Conservation (phyloP, 2,113 vertebrate species). For the Osmerus mordax region DNA sequence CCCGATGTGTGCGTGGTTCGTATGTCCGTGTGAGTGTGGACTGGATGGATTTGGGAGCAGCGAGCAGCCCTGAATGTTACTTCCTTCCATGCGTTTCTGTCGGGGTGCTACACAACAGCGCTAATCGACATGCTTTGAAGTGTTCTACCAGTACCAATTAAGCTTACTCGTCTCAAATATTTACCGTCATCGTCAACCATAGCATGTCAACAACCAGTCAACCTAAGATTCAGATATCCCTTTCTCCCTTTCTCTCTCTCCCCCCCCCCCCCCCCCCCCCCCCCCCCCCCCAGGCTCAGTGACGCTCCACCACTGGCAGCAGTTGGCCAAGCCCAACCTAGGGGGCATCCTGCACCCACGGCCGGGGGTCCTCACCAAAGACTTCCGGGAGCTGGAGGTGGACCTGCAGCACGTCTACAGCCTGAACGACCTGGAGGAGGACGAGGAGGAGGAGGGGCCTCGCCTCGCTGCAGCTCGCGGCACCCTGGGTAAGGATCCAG, state of each 20-base stretch:
- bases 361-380: slow-evolving; percentile 81
- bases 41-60: neutral
- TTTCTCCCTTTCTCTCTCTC: neutral
- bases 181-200: too few relatives aligned
- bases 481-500: slow-evolving; percentile 62
- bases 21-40: neutral
- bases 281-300: slow-evolving; percentile 69
- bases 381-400: slow-evolving; percentile 80
- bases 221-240: too few relatives aligned
- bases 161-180: too few relatives aligned
- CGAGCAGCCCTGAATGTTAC: too few relatives aligned
- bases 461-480: slow-evolving; percentile 40
- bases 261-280: neutral
- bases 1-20: neutral
- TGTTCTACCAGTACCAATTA: too few relatives aligned
- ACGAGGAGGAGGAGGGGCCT: slow-evolving; percentile 72
- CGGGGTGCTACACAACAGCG: too few relatives aligned
- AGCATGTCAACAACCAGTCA: too few relatives aligned
- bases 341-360: slow-evolving; percentile 78
- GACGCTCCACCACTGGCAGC: slow-evolving; percentile 86
- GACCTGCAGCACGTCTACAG: slow-evolving; percentile 83
- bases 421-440: slow-evolving; percentile 84
- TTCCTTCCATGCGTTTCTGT: too few relatives aligned
- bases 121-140: too few relatives aligned
- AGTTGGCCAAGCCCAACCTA: slow-evolving; percentile 80